These are phyloP conservation scores for Bicyclus anynana DNA, from an alignment of 1,140 invertebrate species.

Conservation along the genomic window DNA sequence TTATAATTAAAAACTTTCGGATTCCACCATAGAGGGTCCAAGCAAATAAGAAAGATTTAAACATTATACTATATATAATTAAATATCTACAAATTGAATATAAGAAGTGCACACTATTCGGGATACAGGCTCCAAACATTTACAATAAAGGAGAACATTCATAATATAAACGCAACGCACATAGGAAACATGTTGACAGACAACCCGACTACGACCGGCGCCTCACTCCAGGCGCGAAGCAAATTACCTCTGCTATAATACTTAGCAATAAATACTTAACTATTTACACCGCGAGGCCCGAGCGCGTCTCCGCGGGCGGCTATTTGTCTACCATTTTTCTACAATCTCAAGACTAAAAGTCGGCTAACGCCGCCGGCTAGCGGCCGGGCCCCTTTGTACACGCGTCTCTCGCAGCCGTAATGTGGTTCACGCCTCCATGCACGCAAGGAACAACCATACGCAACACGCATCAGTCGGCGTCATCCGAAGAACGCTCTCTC, in stretches of 20 bases:
- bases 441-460: constrained; percentile 23
- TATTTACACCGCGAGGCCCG: constrained; percentile 54
- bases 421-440: constrained; percentile 64
- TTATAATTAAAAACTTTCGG: constrained; percentile 65
- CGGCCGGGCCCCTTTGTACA: constrained; percentile 30
- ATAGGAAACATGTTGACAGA: constrained; percentile 70
- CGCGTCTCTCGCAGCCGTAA: constrained; percentile 52
- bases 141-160: constrained; percentile 74
- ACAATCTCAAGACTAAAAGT: constrained; percentile 21
- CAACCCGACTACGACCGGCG: constrained; percentile 45
- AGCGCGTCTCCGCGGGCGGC: constrained; percentile 24
- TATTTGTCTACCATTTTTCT: constrained; percentile 38
- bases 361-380: constrained; percentile 16
- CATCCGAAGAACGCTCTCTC: constrained; percentile 8
- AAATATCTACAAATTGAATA: constrained; percentile 76
- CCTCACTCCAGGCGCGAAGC: constrained; percentile 50
- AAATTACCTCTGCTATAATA: constrained; percentile 66
- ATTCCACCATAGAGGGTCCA: constrained; percentile 53
- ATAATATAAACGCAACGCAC: constrained; percentile 71
- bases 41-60: constrained; percentile 70
- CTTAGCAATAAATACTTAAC: constrained; percentile 69
- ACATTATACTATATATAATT: constrained; percentile 77
- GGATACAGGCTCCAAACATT: constrained; percentile 64
- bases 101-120: constrained; percentile 68
- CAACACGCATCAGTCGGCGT: constrained; percentile 25